Percentiles rank a stretch among this genome's conserved stretches.
Evolutionary conservation across 1,140 invertebrate genomes (phyloP).

Genomic region (Cydia fagiglandana): DNA sequence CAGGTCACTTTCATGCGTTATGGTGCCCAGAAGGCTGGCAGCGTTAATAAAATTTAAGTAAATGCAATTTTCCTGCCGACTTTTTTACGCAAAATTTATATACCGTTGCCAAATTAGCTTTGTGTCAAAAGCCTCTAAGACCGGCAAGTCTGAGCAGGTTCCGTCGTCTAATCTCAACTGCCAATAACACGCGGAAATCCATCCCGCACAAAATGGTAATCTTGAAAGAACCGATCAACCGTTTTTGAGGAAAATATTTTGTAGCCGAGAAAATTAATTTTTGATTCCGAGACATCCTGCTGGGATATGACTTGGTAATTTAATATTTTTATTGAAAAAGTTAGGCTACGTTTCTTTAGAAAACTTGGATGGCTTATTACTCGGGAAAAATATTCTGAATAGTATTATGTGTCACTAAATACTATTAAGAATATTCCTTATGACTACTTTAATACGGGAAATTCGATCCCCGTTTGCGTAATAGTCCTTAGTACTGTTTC

Average conservation of each 20-base stretch:
- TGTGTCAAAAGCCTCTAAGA: not conserved
- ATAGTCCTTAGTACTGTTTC: no score
- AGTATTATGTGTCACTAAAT: no score
- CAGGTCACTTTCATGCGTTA: no score
- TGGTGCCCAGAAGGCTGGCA: no score
- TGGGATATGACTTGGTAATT: not conserved
- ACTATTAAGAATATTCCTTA: no score
- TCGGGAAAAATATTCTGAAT: no score
- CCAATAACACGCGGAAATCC: slow-evolving; percentile 18
- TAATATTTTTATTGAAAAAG: not conserved
- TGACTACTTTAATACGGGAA: no score
- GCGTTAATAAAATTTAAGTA: no score
- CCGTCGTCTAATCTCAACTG: slow-evolving; percentile 15
- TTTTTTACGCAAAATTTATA: not conserved
- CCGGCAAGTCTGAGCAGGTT: not conserved
- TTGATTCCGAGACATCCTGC: slow-evolving; percentile 3
- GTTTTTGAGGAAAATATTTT: slow-evolving; percentile 18
- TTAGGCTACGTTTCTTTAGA: not conserved
- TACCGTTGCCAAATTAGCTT: not conserved
- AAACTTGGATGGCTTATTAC: not conserved
- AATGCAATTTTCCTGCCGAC: no score
- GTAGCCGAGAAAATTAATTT: slow-evolving; percentile 15
- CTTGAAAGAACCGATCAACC: slow-evolving; percentile 11
- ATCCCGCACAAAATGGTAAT: slow-evolving; percentile 10
- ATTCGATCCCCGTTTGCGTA: no score